phyloP scores from a whole-genome alignment of 64 coral and sea anemone genomes.

The Dendrophyllia cribrosa region DNA sequence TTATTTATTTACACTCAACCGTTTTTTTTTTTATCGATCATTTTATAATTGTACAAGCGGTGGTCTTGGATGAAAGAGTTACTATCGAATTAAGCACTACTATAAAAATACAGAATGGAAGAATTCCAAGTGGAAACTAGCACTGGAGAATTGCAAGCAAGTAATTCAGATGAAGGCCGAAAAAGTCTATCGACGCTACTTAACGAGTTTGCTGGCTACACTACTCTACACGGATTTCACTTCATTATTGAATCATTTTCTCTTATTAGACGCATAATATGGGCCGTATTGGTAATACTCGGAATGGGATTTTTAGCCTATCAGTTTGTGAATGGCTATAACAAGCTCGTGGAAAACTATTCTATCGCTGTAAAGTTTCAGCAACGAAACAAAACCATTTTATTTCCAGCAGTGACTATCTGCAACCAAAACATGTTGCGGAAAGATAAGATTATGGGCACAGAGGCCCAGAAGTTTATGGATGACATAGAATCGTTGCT shows the following conservation, averaged over 20 bases:
- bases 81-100: no score
- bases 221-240: constrained; percentile 64
- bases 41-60: no score
- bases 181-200: neutral
- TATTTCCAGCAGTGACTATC: constrained; percentile 52
- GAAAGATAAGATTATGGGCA: constrained; percentile 30
- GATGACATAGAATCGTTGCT: constrained; percentile 10
- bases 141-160: neutral
- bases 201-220: constrained; percentile 45
- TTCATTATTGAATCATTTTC: constrained; percentile 38
- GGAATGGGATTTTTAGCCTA: neutral
- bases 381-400: neutral
- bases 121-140: no score
- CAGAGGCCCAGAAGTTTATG: constrained; percentile 26
- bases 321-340: neutral
- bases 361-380: neutral
- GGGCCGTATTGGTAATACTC: constrained; percentile 16
- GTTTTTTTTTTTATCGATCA: no score
- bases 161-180: neutral
- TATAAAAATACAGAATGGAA: no score
- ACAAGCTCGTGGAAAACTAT: neutral
- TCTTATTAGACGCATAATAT: constrained; percentile 29
- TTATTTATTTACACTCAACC: no score
- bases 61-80: no score
- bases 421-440: constrained; percentile 60